Conservation (phyloP, 2,888 invertebrate genomes). For the Trachelus tabidus region DNA sequence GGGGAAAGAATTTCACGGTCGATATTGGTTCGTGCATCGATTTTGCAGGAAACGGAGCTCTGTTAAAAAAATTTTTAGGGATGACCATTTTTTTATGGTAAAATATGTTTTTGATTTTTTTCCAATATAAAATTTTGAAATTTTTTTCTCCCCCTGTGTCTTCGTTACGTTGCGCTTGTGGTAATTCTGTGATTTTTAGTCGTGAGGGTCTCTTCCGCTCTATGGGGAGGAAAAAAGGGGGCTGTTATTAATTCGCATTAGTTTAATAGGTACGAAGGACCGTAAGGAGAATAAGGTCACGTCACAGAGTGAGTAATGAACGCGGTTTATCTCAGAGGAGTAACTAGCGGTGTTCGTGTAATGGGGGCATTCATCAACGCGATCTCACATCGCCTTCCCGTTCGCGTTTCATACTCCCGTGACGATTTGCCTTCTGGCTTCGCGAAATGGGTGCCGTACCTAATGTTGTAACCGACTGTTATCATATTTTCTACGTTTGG, state of each 20-base stretch:
- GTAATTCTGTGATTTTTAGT: not conserved
- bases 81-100: too few relatives aligned
- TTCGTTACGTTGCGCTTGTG: not conserved
- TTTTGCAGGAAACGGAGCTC: too few relatives aligned
- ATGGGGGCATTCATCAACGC: slow-evolving; percentile 64
- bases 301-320: slow-evolving; percentile 64
- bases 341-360: slow-evolving; percentile 65
- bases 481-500: too few relatives aligned
- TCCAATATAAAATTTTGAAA: not conserved
- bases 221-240: slow-evolving; percentile 45
- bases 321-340: slow-evolving; percentile 63
- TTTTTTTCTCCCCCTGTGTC: slow-evolving; percentile 1
- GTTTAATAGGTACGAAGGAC: slow-evolving; percentile 48
- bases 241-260: slow-evolving; percentile 59
- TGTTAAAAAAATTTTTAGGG: too few relatives aligned
- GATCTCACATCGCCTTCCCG: slow-evolving; percentile 56
- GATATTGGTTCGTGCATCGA: too few relatives aligned
- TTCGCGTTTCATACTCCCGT: slow-evolving; percentile 57
- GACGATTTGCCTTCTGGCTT: slow-evolving; percentile 47
- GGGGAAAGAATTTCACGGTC: too few relatives aligned
- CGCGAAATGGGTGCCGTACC: not conserved
- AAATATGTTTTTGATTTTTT: not conserved
- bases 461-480: too few relatives aligned
- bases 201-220: not conserved
- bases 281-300: slow-evolving; percentile 60